phyloP scores from a whole-genome alignment of 2,888 invertebrate genomes.

The Calameuta pallipes region DNA sequence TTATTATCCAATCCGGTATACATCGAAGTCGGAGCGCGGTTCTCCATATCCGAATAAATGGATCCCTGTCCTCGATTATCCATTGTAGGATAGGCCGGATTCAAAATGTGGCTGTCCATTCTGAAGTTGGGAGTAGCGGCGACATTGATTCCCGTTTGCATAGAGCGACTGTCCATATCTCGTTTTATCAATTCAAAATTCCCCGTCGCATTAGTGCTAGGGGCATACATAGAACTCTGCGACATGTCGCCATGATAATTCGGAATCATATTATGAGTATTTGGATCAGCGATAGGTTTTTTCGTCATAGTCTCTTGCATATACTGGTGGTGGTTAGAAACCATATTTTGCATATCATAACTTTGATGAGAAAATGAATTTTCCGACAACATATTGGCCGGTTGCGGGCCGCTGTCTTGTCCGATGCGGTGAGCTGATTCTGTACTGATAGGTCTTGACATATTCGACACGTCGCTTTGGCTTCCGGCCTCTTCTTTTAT shows the following conservation, averaged over 20 bases:
- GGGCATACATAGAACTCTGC: constrained; percentile 47
- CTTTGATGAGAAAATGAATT: constrained; percentile 46
- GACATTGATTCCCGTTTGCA: constrained; percentile 34
- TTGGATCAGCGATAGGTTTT: constrained; percentile 40
- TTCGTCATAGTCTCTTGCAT: constrained; percentile 45
- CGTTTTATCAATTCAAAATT: constrained; percentile 45
- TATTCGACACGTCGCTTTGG: constrained; percentile 53
- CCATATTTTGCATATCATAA: constrained; percentile 46
- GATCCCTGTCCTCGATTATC: constrained; percentile 38
- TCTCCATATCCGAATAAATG: constrained; percentile 19
- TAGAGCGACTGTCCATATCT: constrained; percentile 46
- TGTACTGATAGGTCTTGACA: constrained; percentile 51
- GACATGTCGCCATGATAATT: constrained; percentile 48
- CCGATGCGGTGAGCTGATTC: constrained; percentile 48
- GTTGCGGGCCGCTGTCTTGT: constrained; percentile 43
- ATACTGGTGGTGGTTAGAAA: constrained; percentile 35
- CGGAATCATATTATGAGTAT: constrained; percentile 34
- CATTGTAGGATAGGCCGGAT: constrained; percentile 37
- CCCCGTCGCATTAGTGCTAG: constrained; percentile 33
- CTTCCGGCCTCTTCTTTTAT: constrained; percentile 58
- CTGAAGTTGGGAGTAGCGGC: constrained; percentile 37
- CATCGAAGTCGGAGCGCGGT: constrained; percentile 15
- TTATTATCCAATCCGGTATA: constrained; percentile 46
- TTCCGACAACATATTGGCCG: constrained; percentile 42
- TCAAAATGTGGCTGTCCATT: constrained; percentile 37